Percentiles rank a stretch among this genome's conserved stretches.
These are phyloP conservation scores for Cantharis lateralis DNA, from an alignment of 2,888 invertebrate genomes.

Conservation along the genomic window DNA sequence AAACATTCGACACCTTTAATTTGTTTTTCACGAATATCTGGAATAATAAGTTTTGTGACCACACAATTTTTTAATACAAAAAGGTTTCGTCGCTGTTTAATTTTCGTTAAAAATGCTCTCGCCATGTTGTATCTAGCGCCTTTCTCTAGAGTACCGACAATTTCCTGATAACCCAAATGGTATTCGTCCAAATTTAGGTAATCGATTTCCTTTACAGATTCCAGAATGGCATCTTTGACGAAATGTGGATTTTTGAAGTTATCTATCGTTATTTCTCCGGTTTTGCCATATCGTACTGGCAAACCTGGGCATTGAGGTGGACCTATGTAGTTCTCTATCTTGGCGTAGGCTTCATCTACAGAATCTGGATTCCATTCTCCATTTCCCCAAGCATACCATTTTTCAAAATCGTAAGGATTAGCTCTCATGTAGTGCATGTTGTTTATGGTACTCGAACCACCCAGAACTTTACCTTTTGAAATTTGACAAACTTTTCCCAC, in stretches of 20 bases:
- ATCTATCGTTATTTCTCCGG: slow-evolving; percentile 27
- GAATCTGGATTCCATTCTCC: slow-evolving; percentile 79
- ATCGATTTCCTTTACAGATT: slow-evolving; percentile 83
- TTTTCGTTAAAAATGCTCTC: slow-evolving; percentile 54
- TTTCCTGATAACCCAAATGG: slow-evolving; percentile 36
- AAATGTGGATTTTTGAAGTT: slow-evolving; percentile 14
- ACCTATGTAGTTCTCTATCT: slow-evolving; percentile 61
- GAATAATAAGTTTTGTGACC: slow-evolving; percentile 43
- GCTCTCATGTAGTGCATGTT: slow-evolving; percentile 55
- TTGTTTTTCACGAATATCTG: slow-evolving; percentile 22
- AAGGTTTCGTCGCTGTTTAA: slow-evolving; percentile 60
- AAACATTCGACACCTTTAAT: slow-evolving; percentile 55
- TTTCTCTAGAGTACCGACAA: slow-evolving; percentile 44
- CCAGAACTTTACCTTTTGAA: slow-evolving; percentile 58
- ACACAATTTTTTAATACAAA: slow-evolving; percentile 62
- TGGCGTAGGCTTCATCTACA: slow-evolving; percentile 76
- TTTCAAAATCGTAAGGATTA: slow-evolving; percentile 78
- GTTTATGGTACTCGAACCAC: slow-evolving; percentile 58
- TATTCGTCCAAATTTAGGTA: slow-evolving; percentile 66
- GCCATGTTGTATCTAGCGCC: slow-evolving; percentile 52
- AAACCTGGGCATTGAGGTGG: slow-evolving; percentile 2
- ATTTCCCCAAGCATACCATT: slow-evolving; percentile 81
- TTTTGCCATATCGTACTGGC: slow-evolving; percentile 15
- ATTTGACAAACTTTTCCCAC: slow-evolving; percentile 44
- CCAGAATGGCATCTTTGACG: slow-evolving; percentile 43